Conservation (phyloP, 23 tunicate species). For the Phallusia fumigata region DNA sequence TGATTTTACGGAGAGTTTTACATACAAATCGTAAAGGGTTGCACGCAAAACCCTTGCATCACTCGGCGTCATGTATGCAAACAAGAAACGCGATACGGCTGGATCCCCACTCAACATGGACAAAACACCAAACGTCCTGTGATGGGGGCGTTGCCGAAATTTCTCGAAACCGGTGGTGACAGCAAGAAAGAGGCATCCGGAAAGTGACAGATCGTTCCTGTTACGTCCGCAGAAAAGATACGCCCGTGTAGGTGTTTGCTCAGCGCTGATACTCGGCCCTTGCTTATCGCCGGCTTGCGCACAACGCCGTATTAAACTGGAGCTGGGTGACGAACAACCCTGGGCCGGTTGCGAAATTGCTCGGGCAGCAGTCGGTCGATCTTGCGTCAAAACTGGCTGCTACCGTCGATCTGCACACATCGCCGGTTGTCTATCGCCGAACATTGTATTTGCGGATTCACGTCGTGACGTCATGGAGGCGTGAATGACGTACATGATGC, state of each 20-base stretch:
- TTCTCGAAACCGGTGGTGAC: too few relatives aligned
- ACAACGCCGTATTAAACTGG: neutral
- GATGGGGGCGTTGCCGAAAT: too few relatives aligned
- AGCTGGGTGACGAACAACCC: neutral
- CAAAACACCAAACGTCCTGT: too few relatives aligned
- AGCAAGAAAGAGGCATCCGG: neutral
- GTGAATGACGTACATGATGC: neutral
- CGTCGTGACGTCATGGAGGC: neutral
- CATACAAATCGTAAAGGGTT: too few relatives aligned
- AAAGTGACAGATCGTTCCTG: neutral
- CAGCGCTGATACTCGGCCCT: constrained; percentile 2
- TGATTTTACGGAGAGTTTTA: too few relatives aligned
- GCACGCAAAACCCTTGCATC: too few relatives aligned
- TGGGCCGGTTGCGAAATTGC: neutral
- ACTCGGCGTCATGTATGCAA: too few relatives aligned
- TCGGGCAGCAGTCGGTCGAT: neutral
- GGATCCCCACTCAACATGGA: too few relatives aligned
- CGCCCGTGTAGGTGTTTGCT: neutral
- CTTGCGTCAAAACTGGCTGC: constrained; percentile 10
- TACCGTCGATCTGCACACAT: neutral
- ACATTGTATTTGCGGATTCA: constrained; percentile 4
- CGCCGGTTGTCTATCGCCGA: neutral
- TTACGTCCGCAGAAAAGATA: neutral
- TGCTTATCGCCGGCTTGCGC: neutral
- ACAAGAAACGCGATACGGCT: too few relatives aligned